A percentile compares a stretch with the other conserved stretches of the same genome.
Evolutionary conservation across 2,113 vertebrate species (phyloP).

Genomic region (Hucho hucho): DNA sequence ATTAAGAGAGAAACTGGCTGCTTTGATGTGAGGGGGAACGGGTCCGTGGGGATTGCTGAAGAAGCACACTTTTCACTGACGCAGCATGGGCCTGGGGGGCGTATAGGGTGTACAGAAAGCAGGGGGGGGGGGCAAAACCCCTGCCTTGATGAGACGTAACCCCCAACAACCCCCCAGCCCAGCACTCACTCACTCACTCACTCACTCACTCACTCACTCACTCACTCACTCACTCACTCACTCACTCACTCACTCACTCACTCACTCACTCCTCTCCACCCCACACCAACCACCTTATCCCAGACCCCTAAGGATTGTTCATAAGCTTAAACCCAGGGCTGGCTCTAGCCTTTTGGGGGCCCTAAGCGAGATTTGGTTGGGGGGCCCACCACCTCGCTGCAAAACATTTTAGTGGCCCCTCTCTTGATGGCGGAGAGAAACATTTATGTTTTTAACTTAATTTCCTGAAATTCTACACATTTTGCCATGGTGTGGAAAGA

Average conservation of each 20-base stretch:
- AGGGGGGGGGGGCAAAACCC: slow-evolving; percentile 33
- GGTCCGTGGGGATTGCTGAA: slow-evolving; percentile 70
- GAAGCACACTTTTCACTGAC: slow-evolving; percentile 75
- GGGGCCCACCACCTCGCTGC: too few relatives aligned
- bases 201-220: too few relatives aligned
- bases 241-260: too few relatives aligned
- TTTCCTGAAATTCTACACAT: too few relatives aligned
- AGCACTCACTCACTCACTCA: slow-evolving; percentile 22
- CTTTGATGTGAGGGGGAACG: slow-evolving; percentile 71
- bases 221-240: too few relatives aligned
- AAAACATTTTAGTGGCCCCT: too few relatives aligned
- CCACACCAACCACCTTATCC: slow-evolving; percentile 52
- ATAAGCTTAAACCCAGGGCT: slow-evolving; percentile 56
- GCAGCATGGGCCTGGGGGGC: slow-evolving; percentile 57
- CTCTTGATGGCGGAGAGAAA: too few relatives aligned
- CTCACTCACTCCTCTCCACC: slow-evolving; percentile 17
- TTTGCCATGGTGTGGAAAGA: too few relatives aligned
- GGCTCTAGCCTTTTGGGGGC: background rate
- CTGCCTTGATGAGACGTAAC: slow-evolving; percentile 61
- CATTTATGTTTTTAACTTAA: too few relatives aligned
- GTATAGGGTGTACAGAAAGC: slow-evolving; percentile 43
- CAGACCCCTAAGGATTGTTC: slow-evolving; percentile 60
- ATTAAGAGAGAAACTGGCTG: slow-evolving; percentile 72
- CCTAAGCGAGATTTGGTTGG: too few relatives aligned
- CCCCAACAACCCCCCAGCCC: slow-evolving; percentile 28